A percentile compares a stretch with the other conserved stretches of the same genome.
These are phyloP conservation scores for Steinernema scapterisci DNA, from an alignment of 2,888 invertebrate genomes.

Conservation along the genomic window DNA sequence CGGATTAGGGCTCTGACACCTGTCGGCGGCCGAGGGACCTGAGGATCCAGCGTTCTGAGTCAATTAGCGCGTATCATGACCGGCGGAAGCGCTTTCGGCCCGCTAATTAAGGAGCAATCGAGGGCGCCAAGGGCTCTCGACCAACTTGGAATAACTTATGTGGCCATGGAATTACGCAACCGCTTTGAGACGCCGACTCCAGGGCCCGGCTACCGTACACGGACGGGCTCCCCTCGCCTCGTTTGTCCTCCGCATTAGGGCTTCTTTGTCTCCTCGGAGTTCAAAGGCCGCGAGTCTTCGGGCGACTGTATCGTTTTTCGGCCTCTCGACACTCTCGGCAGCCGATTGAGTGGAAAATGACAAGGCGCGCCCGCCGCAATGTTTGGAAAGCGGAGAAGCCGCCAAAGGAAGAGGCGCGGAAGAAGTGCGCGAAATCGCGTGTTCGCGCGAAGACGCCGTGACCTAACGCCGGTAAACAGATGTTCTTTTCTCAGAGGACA, in stretches of 20 bases:
- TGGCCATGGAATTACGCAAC: constrained; percentile 5
- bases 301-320: constrained; percentile 30
- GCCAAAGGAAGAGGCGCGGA: constrained; percentile 23
- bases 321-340: neutral
- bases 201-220: constrained; percentile 8
- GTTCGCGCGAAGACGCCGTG: neutral
- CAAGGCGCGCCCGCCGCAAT: neutral
- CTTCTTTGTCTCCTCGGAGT: neutral
- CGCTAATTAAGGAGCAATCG: constrained; percentile 12
- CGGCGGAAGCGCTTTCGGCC: constrained; percentile 19
- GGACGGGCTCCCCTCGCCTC: neutral
- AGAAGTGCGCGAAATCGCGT: constrained; percentile 23
- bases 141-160: constrained; percentile 5
- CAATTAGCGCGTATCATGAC: constrained; percentile 4
- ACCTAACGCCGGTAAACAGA: constrained; percentile 19
- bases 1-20: constrained; percentile 25
- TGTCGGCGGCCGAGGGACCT: neutral
- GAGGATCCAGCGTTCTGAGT: neutral
- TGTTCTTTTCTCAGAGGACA: neutral
- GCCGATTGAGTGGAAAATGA: constrained; percentile 31
- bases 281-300: neutral
- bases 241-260: neutral
- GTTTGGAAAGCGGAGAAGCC: constrained; percentile 28
- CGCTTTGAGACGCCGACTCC: neutral
- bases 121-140: neutral